Conservation (phyloP, 2,113 vertebrate species). For the Gila orcuttii region DNA sequence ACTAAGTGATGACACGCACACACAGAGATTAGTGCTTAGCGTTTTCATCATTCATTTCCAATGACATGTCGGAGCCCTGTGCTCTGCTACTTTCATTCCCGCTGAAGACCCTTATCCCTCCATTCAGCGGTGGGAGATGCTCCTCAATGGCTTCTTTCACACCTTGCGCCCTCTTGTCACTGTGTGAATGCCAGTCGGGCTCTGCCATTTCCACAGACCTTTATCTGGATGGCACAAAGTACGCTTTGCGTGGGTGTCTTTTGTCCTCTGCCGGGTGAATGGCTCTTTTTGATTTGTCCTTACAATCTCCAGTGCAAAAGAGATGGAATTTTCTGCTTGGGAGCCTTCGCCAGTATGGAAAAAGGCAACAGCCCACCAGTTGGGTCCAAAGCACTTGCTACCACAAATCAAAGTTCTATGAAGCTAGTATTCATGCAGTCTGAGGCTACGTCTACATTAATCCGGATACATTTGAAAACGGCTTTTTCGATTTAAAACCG, state of each 20-base stretch:
- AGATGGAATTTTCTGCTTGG: constrained; percentile 63
- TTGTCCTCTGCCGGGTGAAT: constrained; percentile 78
- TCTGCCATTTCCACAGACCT: constrained; percentile 72
- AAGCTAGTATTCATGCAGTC: not conserved
- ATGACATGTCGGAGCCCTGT: constrained; percentile 67
- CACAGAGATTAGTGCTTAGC: constrained; percentile 51
- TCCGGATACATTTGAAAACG: no score
- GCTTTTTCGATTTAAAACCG: no score
- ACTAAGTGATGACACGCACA: constrained; percentile 66
- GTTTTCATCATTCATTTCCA: constrained; percentile 71
- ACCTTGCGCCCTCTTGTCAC: constrained; percentile 70
- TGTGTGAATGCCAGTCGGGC: constrained; percentile 71
- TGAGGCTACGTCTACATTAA: not conserved
- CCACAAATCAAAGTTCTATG: constrained; percentile 1
- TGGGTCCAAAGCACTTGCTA: constrained; percentile 17
- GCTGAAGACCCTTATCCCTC: constrained; percentile 72
- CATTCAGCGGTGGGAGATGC: constrained; percentile 65
- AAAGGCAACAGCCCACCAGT: constrained; percentile 13
- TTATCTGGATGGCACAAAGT: constrained; percentile 75
- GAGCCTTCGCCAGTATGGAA: constrained; percentile 56
- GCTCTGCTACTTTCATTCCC: constrained; percentile 69
- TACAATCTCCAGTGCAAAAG: constrained; percentile 69
- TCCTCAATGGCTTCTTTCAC: constrained; percentile 78
- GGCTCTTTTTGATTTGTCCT: constrained; percentile 72
- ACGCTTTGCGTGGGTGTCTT: constrained; percentile 69